Conservation (phyloP, 92 coral and sea anemone species). For the Ricordea florida region DNA sequence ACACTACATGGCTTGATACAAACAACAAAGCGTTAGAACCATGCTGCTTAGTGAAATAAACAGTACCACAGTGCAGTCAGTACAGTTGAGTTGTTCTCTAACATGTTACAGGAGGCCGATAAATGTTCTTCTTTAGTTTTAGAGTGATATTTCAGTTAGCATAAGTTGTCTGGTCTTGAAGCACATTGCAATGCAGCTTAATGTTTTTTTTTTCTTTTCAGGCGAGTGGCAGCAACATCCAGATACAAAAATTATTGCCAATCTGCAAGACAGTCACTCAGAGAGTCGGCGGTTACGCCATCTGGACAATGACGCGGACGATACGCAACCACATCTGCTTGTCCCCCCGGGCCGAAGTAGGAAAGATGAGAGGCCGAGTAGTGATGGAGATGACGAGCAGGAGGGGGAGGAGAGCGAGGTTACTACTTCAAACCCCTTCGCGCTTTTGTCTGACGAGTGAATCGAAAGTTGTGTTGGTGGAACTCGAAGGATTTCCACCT, state of each 20-base stretch:
- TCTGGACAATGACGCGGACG: slow-evolving; percentile 57
- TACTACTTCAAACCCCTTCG: slow-evolving; percentile 70
- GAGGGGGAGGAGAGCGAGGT: slow-evolving; percentile 55
- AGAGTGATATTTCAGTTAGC: too few relatives aligned
- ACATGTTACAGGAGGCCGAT: too few relatives aligned
- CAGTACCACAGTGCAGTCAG: too few relatives aligned
- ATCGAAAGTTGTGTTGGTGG: too few relatives aligned
- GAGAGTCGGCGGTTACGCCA: slow-evolving; percentile 55
- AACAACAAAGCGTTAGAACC: too few relatives aligned
- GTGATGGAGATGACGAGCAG: slow-evolving; percentile 65
- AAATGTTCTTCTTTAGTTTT: too few relatives aligned
- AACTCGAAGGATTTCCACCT: background rate
- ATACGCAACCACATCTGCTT: slow-evolving; percentile 23
- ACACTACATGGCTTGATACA: too few relatives aligned
- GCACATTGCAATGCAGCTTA: background rate
- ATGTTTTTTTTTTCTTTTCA: background rate
- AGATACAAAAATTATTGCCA: slow-evolving; percentile 69
- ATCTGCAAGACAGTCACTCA: slow-evolving; percentile 73
- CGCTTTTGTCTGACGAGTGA: slow-evolving; percentile 82
- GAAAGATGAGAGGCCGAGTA: slow-evolving; percentile 46
- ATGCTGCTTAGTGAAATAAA: too few relatives aligned
- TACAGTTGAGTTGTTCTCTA: too few relatives aligned
- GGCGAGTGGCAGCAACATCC: slow-evolving; percentile 83
- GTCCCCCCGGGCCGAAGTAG: slow-evolving; percentile 33
- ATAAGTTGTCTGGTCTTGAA: too few relatives aligned